phyloP scores from a whole-genome alignment of 2,797 vertebrate genomes.

The Poeciliopsis turneri region DNA sequence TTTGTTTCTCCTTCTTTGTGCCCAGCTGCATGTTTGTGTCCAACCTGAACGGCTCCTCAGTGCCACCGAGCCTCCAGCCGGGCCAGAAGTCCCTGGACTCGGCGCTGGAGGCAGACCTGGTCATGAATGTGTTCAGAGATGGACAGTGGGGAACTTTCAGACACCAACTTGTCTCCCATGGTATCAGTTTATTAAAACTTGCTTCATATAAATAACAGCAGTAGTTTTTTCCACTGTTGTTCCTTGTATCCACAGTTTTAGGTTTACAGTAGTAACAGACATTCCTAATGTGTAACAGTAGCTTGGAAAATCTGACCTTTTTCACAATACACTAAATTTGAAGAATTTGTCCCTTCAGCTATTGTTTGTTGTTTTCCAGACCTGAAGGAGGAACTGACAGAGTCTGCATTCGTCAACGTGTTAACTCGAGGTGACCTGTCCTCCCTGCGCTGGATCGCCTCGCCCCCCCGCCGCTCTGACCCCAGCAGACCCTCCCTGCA shows the following conservation, averaged over 20 bases:
- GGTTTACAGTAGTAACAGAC: background rate
- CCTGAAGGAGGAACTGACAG: constrained; percentile 81
- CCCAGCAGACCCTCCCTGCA: constrained; percentile 65
- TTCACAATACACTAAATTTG: background rate
- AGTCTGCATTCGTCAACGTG: constrained; percentile 91
- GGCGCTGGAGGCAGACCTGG: constrained; percentile 82
- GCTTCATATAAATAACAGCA: background rate
- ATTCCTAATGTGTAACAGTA: background rate
- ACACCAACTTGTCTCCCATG: constrained; percentile 84
- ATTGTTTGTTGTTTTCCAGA: constrained; percentile 65
- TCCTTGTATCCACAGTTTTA: background rate
- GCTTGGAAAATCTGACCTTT: background rate
- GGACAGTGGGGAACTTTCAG: constrained; percentile 93
- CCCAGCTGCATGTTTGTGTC: constrained; percentile 90
- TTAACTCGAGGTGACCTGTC: constrained; percentile 94
- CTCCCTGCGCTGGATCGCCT: constrained; percentile 92
- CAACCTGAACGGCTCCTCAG: constrained; percentile 80
- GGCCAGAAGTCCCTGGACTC: constrained; percentile 78
- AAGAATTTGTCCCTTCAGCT: background rate
- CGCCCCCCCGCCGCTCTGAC: constrained; percentile 82
- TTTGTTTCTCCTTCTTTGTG: constrained; percentile 6
- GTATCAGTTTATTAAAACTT: constrained; percentile 50
- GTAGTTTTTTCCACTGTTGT: background rate
- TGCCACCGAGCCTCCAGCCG: constrained; percentile 63
- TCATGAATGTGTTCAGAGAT: constrained; percentile 92